Conservation (phyloP, 2,797 vertebrate species). For the Tympanoctomys barrerae region DNA sequence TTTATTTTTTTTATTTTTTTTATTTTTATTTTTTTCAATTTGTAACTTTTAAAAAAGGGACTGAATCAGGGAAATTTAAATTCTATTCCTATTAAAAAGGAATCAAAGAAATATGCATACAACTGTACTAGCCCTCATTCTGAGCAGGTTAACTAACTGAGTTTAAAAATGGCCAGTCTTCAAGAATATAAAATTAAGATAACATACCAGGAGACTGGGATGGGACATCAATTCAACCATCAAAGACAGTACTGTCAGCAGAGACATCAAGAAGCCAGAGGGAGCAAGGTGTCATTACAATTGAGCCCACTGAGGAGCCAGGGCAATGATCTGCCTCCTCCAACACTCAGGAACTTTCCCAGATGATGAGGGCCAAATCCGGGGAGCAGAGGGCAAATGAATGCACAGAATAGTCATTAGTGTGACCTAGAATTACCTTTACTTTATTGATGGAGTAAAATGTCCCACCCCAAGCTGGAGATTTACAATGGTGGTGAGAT, state of each 20-base stretch:
- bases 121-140: not conserved
- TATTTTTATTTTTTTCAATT: no score
- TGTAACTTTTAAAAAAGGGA: not conserved
- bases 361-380: not conserved
- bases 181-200: not conserved
- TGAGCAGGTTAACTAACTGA: not conserved
- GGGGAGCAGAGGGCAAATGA: not conserved
- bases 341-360: not conserved
- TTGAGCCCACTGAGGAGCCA: not conserved
- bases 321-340: no score
- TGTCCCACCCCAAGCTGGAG: not conserved
- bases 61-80: slow-evolving; percentile 33
- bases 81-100: slow-evolving; percentile 52
- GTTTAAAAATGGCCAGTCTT: not conserved
- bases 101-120: slow-evolving; percentile 46
- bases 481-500: not conserved
- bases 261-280: not conserved
- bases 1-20: no score
- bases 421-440: not conserved
- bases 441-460: not conserved
- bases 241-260: not conserved
- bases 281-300: not conserved
- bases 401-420: not conserved
- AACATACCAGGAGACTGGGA: not conserved
- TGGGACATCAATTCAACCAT: not conserved